Conservation (phyloP, 2,888 invertebrate species). For the Drosophila villosipedis region DNA sequence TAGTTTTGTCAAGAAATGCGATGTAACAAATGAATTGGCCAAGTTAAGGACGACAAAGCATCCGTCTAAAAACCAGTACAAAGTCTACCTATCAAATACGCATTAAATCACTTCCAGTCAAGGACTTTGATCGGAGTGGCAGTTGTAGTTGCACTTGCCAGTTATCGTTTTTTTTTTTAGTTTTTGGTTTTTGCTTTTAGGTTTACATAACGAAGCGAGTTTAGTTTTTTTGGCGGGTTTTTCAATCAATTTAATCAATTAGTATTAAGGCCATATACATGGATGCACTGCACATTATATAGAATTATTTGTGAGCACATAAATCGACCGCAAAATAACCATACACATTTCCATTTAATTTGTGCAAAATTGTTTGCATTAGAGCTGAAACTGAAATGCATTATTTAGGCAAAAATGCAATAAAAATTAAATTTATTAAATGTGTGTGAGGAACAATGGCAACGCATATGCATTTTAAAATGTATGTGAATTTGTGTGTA, state of each 20-base stretch:
- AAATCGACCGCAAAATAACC: constrained; percentile 60
- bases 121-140: constrained; percentile 3
- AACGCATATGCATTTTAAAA: background rate
- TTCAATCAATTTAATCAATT: constrained; percentile 49
- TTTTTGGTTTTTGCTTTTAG: constrained; percentile 26
- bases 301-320: constrained; percentile 18
- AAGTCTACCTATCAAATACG: constrained; percentile 55
- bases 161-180: constrained; percentile 16
- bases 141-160: constrained; percentile 11
- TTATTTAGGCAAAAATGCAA: constrained; percentile 67
- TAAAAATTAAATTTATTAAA: constrained; percentile 68
- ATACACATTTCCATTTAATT: constrained; percentile 58
- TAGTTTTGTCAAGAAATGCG: constrained; percentile 27
- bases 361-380: constrained; percentile 44
- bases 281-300: background rate
- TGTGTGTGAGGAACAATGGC: constrained; percentile 1
- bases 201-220: constrained; percentile 38
- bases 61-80: constrained; percentile 13
- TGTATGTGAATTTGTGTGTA: constrained; percentile 24
- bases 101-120: constrained; percentile 58
- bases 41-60: constrained; percentile 13
- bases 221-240: background rate
- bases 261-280: constrained; percentile 9
- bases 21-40: constrained; percentile 26
- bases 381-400: constrained; percentile 30